Base-by-base conservation (phyloP, 1,140 invertebrate genomes). In the Hyphantria cunea region DNA sequence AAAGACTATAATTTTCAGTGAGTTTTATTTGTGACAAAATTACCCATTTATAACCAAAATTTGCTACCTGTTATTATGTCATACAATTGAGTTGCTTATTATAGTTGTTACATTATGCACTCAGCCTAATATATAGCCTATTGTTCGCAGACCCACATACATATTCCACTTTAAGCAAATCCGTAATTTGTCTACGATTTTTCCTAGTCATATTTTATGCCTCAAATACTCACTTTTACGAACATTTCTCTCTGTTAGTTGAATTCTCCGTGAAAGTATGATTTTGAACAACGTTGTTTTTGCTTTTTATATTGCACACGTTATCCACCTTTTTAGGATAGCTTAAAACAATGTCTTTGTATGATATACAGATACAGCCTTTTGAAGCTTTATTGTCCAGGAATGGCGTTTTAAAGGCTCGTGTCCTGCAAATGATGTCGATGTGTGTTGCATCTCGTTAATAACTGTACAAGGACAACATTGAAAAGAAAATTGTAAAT, bases 91-190 rank as follows among this genome's bases (percentile, higher is more conserved):
- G 33, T 34, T 11, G 6, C 9, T 50, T 3, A 17, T 50, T 48
- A 48, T n/a, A 25, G 8, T 8, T 44, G 49, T 50, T 32, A 32
- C 13, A 50, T 42, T 47, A 48, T 39, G 33, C 44, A 58, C 9
- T 58, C 14, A 37, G 41, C 44, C 15, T 47, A 56, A 48, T 58
- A 48, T 17, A 48, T 13, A 12, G 47, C 34, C 56, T 59, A 59
- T 59, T 59, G 56, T 59, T 59, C 17, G 4, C 25, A 6, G 14
- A 50, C 50, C 37, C 17, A 41, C n/a, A 11, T 8, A n/a, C 6
- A 13, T n/a, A 41, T 47, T 37, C 11, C 12, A 37, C n/a, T 25
- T 33, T 17, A 6, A 48, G 9, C n/a, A 11, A 32, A 32, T 44
- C 44, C 11, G 2, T 31, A 5, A n/a, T 13, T 12, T 25, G 17